Conservation (phyloP, 1,140 invertebrate genomes). For the Pachypsylla venusta region DNA sequence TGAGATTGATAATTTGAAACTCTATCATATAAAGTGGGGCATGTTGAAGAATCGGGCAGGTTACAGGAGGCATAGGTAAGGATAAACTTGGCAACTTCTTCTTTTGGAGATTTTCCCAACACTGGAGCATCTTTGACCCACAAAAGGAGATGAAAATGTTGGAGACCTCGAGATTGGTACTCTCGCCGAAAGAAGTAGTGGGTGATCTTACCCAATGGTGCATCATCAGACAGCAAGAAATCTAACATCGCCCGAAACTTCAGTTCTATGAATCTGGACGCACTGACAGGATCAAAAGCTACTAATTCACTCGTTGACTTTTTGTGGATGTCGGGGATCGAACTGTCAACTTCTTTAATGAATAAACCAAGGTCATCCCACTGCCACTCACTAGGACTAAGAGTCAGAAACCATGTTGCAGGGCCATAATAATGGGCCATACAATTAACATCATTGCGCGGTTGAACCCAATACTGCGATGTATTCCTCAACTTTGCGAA, state of each 20-base stretch:
- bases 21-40: constrained; percentile 22
- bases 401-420: constrained; percentile 17
- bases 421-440: constrained; percentile 20
- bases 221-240: constrained; percentile 19
- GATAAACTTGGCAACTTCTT: constrained; percentile 28
- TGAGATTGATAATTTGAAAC: constrained; percentile 22
- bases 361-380: constrained; percentile 10
- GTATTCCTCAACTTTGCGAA: constrained; percentile 21
- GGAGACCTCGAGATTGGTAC: constrained; percentile 16
- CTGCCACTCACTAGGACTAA: constrained; percentile 13
- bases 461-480: constrained; percentile 19
- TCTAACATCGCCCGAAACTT: constrained; percentile 23
- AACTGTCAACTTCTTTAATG: constrained; percentile 17
- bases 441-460: constrained; percentile 20
- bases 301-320: constrained; percentile 21
- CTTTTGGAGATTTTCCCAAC: constrained; percentile 10
- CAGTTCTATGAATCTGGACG: constrained; percentile 22
- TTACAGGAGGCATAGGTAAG: constrained; percentile 27
- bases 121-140: constrained; percentile 22
- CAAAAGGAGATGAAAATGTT: constrained; percentile 18
- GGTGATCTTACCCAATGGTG: constrained; percentile 21
- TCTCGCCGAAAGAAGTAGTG: constrained; percentile 22
- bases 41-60: constrained; percentile 15
- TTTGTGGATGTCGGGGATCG: constrained; percentile 10
- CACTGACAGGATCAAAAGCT: constrained; percentile 22